Base-by-base conservation (phyloP, 2,797 vertebrate genomes). In the Dendrocincla fuliginosa region DNA sequence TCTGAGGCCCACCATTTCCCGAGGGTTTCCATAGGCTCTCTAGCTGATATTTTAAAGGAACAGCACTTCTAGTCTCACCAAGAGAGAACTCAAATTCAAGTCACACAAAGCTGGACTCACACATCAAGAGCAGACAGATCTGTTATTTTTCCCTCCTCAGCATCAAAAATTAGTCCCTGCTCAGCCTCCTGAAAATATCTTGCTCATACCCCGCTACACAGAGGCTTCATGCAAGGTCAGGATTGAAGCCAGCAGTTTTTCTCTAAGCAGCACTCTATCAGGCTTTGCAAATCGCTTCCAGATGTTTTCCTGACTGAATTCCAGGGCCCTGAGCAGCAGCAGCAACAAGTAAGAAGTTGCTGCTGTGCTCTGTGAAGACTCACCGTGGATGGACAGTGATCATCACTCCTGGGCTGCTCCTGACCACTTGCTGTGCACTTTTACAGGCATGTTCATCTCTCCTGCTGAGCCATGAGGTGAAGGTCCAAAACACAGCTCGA, bases 381-480 rank as follows among this genome's bases (percentile, higher is more conserved):
- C 6, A 0, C 32, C 2, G 2, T 37, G 23, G 28, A 11, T 11
- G 11, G 5, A 56, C 17, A 5, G n/a, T 6, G 33, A 32, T 11
- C 18, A 25, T 17, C 9, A 1, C 27, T 37, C 24, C 13, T 15
- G 28, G 33, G 73, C 27, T 44, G n/a, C 49, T 57, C 23, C 25
- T 18, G 7, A 49, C 41, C 23, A 13, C 0, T 0, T 27, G 65
- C 25, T 19, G 1, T 0, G 1, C 0, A 3, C 49, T 57, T 75
- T 61, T 2, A 33, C 0, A 0, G 2, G 6, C 1, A 0, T 6
- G 11, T 8, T 25, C 7, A 0, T 19, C 20, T 32, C 61, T 55
- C 16, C 70, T 63, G 50, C 16, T 55, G 39, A 60, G 30, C 44
- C 52, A 4, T 0, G 1, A 71, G 24, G n/a, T 27, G 28, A 59